Evolutionary conservation across 2,888 invertebrate species (phyloP), one percentile per base, ranked within the genome.

Genomic region (Hyles lineata): DNA sequence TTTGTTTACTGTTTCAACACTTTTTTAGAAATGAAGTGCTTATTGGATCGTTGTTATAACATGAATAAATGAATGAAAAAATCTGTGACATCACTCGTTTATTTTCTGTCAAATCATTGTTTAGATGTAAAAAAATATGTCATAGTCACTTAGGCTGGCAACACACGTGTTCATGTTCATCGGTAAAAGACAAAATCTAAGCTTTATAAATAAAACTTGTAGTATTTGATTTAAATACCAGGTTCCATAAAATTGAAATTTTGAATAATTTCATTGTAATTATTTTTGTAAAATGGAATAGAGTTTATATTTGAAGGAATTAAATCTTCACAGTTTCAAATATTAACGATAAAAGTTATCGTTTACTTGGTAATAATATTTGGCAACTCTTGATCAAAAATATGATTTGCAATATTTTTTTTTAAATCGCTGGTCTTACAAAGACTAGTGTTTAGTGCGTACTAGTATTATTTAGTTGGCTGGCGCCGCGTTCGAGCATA

Each of bases 81-180:
- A 74, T 62, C 70, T 59, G 69, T 67, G 63, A 72, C 70, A 43
- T 77, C 76, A 82, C 77, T 79, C 78, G 80, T 77, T 79, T 79
- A 80, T 76, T 80, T 75, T 72, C 70, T 72, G 60, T 70, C 69
- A 74, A 75, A 75, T 77, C 62, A 80, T 79, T 75, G 76, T 80
- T 79, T 77, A 76, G 32, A 21, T 55, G 70, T 73, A 82, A 82
- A 82, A 84, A 29, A 79, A 74, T 21, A 17, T 69, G 73, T 77
- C 77, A 78, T 78, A 75, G 76, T 70, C 55, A 19, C 55, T 55
- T 55, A 55, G 55, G 55, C 55, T 15, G 55, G n/a, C 1, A 55
- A 19, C 15, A 19, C 69, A 50, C 23, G 9, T 55, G 19, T 7
- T 55, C n/a, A n/a, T 55, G 0, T 6, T 15, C 11, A 55, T 19